Evolutionary conservation across 2,113 vertebrate species (phyloP).

Genomic region (Proterorhinus semilunaris): DNA sequence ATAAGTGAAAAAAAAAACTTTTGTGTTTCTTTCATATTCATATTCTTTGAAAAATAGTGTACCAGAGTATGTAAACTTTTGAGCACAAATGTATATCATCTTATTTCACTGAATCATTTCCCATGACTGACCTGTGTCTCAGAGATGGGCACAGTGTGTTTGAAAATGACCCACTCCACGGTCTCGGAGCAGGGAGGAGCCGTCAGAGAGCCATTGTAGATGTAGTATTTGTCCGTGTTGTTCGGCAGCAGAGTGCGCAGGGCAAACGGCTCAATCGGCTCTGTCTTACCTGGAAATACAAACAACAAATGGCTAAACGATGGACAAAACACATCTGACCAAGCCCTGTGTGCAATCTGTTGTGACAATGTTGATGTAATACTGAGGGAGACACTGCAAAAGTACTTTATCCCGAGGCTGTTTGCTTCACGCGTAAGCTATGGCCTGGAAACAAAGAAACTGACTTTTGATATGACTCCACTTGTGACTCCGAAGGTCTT

Average conservation of each 20-base stretch:
- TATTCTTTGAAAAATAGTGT: too few relatives aligned
- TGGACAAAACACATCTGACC: not conserved
- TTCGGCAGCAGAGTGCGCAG: slow-evolving; percentile 86
- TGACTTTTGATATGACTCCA: too few relatives aligned
- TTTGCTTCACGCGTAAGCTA: too few relatives aligned
- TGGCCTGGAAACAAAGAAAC: too few relatives aligned
- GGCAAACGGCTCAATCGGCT: slow-evolving; percentile 80
- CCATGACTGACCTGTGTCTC: slow-evolving; percentile 86
- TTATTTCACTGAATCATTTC: not conserved
- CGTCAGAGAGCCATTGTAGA: slow-evolving; percentile 93
- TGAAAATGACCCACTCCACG: slow-evolving; percentile 94
- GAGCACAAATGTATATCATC: too few relatives aligned
- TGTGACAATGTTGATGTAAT: too few relatives aligned
- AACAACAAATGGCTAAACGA: not conserved
- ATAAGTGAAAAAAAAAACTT: too few relatives aligned
- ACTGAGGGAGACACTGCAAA: too few relatives aligned
- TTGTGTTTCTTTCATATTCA: too few relatives aligned
- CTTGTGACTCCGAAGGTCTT: too few relatives aligned
- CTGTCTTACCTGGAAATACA: slow-evolving; percentile 82
- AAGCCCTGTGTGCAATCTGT: not conserved
- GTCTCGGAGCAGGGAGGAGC: slow-evolving; percentile 89
- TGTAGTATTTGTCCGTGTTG: slow-evolving; percentile 91
- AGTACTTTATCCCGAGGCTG: too few relatives aligned
- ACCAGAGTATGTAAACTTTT: too few relatives aligned
- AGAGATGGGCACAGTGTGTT: slow-evolving; percentile 88